A percentile compares a stretch with the other conserved stretches of the same genome.
Evolutionary conservation across 2,797 vertebrate genomes (phyloP).

Genomic region (Melanogrammus aeglefinus): DNA sequence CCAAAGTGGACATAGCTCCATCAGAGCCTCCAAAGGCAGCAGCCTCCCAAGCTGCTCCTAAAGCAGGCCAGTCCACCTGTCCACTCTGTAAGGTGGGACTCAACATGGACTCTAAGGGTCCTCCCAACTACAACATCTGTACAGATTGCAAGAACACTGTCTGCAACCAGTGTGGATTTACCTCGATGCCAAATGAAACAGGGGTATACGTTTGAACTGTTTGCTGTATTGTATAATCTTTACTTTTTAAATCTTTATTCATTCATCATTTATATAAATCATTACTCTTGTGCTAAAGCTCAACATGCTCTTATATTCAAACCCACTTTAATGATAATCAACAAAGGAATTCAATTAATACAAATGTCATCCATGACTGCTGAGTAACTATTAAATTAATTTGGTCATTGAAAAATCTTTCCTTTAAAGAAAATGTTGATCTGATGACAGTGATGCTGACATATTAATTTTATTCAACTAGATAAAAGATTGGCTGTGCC

Average conservation of each 20-base stretch:
- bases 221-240: neutral
- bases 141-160: neutral
- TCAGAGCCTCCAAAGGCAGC: constrained; percentile 3
- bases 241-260: neutral
- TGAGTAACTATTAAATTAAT: neutral
- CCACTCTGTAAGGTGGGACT: constrained; percentile 3
- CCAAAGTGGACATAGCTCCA: neutral
- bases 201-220: neutral
- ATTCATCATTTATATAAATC: neutral
- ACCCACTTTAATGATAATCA: neutral
- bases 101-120: neutral
- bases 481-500: constrained; percentile 5
- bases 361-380: neutral
- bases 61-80: constrained; percentile 1
- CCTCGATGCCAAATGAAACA: neutral
- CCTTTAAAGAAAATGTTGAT: neutral
- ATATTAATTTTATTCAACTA: neutral
- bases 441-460: neutral
- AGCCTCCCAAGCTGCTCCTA: neutral
- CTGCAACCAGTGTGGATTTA: constrained; percentile 3
- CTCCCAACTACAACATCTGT: neutral
- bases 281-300: neutral
- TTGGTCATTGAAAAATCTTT: neutral
- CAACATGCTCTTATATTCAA: neutral
- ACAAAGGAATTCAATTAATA: neutral